Evolutionary conservation across 2,113 vertebrate genomes (phyloP).

Genomic region (Tetraodon nigroviridis): DNA sequence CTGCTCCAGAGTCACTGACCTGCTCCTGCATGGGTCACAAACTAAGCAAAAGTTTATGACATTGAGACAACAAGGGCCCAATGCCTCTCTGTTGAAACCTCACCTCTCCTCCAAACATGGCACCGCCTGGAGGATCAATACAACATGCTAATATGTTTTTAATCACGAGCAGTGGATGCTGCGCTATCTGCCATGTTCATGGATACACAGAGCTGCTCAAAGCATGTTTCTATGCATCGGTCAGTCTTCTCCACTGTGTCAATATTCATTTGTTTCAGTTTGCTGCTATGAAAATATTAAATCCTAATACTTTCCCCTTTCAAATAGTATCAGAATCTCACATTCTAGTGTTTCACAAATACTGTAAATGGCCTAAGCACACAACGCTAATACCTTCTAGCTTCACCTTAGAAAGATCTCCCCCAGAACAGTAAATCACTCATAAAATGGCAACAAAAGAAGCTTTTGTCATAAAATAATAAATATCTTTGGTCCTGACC

Average conservation of each 20-base stretch:
- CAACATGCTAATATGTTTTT: conserved; percentile 29
- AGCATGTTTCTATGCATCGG: conserved; percentile 10
- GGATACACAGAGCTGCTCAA: conserved; percentile 20
- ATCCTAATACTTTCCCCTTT: not conserved
- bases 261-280: conserved; percentile 2
- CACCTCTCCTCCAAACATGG: conserved; percentile 29
- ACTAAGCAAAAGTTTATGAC: conserved; percentile 65
- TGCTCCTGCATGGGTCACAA: conserved; percentile 70
- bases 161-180: conserved; percentile 33
- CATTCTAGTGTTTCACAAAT: not conserved
- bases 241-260: conserved; percentile 28
- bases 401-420: conserved; percentile 67
- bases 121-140: conserved; percentile 49
- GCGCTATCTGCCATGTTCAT: conserved; percentile 22
- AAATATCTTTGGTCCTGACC: conserved; percentile 89
- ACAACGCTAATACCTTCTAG: conserved; percentile 41
- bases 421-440: conserved; percentile 80
- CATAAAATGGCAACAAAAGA: conserved; percentile 76
- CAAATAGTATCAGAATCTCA: not conserved
- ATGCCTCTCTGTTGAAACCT: conserved; percentile 54
- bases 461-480: conserved; percentile 77
- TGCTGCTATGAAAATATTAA: not conserved
- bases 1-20: conserved; percentile 58
- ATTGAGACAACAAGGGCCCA: conserved; percentile 41
- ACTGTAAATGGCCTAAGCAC: conserved; percentile 25